Evolutionary conservation across 1,140 invertebrate species (phyloP).

Genomic region (Drosophila oshimai): DNA sequence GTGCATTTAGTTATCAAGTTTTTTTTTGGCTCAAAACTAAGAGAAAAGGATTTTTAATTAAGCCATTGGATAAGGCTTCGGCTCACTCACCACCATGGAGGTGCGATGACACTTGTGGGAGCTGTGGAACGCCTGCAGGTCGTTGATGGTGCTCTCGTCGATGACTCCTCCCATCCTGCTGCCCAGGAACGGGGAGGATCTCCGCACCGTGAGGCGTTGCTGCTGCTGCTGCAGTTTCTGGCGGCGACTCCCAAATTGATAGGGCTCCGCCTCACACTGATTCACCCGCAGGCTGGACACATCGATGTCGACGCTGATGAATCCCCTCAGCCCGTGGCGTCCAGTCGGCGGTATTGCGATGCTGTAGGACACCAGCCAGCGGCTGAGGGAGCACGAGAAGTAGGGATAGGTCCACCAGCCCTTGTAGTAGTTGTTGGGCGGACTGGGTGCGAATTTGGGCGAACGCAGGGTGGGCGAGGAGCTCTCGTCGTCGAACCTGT

Average conservation of each 20-base stretch:
- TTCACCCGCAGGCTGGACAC: slow-evolving; percentile 92
- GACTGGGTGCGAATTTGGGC: slow-evolving; percentile 88
- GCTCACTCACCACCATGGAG: slow-evolving; percentile 87
- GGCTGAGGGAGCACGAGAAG: slow-evolving; percentile 87
- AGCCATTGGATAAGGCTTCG: neutral
- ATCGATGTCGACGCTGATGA: slow-evolving; percentile 93
- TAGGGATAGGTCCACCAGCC: slow-evolving; percentile 93
- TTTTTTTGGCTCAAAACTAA: slow-evolving; percentile 1
- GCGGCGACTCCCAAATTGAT: slow-evolving; percentile 59
- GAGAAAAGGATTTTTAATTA: neutral
- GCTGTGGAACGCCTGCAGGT: slow-evolving; percentile 88
- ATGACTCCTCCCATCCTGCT: slow-evolving; percentile 10
- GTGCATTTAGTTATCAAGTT: too few species aligned
- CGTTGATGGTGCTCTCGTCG: slow-evolving; percentile 77
- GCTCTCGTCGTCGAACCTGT: slow-evolving; percentile 83
- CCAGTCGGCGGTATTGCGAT: slow-evolving; percentile 87
- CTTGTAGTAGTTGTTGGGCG: slow-evolving; percentile 86
- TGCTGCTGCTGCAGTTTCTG: slow-evolving; percentile 34
- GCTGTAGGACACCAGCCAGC: slow-evolving; percentile 91
- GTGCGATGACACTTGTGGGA: slow-evolving; percentile 93
- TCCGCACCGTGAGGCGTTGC: neutral
- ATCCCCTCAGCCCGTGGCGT: slow-evolving; percentile 87
- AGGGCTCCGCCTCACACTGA: slow-evolving; percentile 88
- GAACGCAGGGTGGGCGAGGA: slow-evolving; percentile 84
- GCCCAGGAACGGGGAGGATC: slow-evolving; percentile 1